Conservation (phyloP, 2,888 invertebrate genomes). For the Trichopoda pennipes region DNA sequence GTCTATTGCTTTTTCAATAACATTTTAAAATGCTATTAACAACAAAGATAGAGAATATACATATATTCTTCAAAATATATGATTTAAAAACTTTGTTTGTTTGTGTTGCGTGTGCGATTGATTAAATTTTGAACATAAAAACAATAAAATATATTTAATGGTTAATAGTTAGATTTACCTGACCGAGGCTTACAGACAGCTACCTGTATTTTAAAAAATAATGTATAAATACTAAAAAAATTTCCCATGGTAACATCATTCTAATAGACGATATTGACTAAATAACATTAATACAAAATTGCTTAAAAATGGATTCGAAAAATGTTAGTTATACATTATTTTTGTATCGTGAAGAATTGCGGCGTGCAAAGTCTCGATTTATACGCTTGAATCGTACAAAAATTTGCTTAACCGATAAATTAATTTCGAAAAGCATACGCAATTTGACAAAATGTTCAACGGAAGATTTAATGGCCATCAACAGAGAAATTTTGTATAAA, state of each 20-base stretch:
- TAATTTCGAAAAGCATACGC: constrained; percentile 73
- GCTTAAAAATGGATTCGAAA: neutral
- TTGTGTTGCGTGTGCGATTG: too few relatives aligned
- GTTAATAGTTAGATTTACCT: neutral
- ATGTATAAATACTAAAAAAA: too few relatives aligned
- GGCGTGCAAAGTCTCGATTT: constrained; percentile 71
- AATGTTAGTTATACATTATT: constrained; percentile 73
- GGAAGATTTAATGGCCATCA: constrained; percentile 74
- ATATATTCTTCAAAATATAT: too few relatives aligned
- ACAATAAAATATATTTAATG: too few relatives aligned
- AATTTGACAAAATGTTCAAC: constrained; percentile 71
- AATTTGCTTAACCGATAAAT: constrained; percentile 72
- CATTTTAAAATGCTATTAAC: too few relatives aligned
- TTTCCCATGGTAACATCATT: constrained; percentile 71
- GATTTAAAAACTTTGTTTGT: too few relatives aligned
- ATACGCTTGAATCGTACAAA: constrained; percentile 72
- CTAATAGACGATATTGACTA: constrained; percentile 68
- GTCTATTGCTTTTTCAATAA: too few relatives aligned
- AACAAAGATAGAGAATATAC: too few relatives aligned
- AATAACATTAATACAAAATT: constrained; percentile 56
- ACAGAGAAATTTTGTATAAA: constrained; percentile 73
- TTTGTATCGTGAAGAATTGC: constrained; percentile 74
- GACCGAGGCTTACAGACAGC: neutral
- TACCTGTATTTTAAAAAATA: too few relatives aligned
- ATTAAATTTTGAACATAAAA: too few relatives aligned